Base-by-base conservation (phyloP, 2,797 vertebrate species). In the Iguana delicatissima region DNA sequence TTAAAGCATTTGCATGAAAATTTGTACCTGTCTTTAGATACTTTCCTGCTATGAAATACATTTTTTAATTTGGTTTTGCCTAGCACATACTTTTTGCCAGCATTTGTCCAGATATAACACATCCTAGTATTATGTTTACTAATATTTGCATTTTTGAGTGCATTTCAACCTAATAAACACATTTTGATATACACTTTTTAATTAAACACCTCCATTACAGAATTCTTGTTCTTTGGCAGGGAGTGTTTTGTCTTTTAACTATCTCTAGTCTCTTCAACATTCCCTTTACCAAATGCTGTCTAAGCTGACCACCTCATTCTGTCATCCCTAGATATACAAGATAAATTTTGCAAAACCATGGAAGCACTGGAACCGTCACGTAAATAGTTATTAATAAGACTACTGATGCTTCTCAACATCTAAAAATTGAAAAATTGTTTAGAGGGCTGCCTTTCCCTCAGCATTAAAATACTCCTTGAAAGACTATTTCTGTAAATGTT, bases 391-490 rank as follows among this genome's bases (percentile, higher is more conserved):
- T 2, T 38, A 67, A 57, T 57, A 22, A 93, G 90, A 93, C 0
- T 0, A 6, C 73, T 6, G 4, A 26, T 72, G 16, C 87, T 92
- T 29, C 80, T 83, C 42, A 84, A 94, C 91, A 83, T 0, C 74
- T 89, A 26, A 94, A 38, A 18, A 91, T 67, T 76, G 50, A 35
- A 85, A 73, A 92, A 69, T 10, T 89, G 20, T 86, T 62, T 86
- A 10, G 76, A 24, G 1, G 74, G 8, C 91, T 92, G 8, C n/a
- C 46, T 62, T 57, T 64, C 32, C 46, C 52, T 62, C 69, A 77
- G 3, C 55, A 24, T 76, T 93, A 38, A 93, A 93, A 62, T 32
- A 67, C 2, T 93, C 95, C 87, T 88, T 80, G 92, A 89, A 90
- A 85, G 67, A 93, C 12, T 16, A 1, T 91, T 91, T 85, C 9